Evolutionary conservation across 2,113 vertebrate genomes (phyloP), one percentile per base, ranked within the genome.

Genomic region (Romanogobio albipinnatus): DNA sequence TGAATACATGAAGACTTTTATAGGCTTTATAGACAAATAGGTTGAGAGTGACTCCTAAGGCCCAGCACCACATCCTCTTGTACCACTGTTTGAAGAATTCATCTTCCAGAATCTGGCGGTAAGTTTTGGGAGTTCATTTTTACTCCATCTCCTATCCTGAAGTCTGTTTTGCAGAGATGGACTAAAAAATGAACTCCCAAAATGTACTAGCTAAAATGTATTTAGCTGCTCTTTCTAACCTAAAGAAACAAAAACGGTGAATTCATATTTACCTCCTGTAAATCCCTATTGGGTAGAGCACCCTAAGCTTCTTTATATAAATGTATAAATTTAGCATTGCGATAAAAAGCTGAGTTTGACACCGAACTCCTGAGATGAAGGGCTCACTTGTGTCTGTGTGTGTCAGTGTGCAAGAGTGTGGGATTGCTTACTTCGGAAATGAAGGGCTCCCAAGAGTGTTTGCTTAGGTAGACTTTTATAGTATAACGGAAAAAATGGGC

Each of bases 401-500:
- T 76, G 51, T 84, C 29, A 29, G 49, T 83, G 76, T 74, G 76
- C 39, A 22, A 70, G 76, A 68, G 49, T 58, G 33, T 85, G n/a
- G 29, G 47, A 74, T 26, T 81, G 73, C 78, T 64, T 87, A 82
- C 59, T 75, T 15, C 9, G 4, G 66, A 56, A 81, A 76, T 77
- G 45, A 76, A 86, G 58, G 26, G 61, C 33, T 81, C 71, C 58
- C 80, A n/a, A 66, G 77, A 81, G 76, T 84, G 76, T 84, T 58
- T 70, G 53, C 83, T 58, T 53, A 59, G 66, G 82, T 64, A 80
- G 75, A 77, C 81, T 78, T 83, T 62, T 59, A 76, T 84, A 76
- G 73, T 82, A 80, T 86, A 86, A 84, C 51, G 17, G 84, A 76
- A 68, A 86, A 81, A 74, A 80, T 86, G 81, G 82, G 59, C 78